These are phyloP conservation scores for Erynnis tages DNA, from an alignment of 2,888 invertebrate genomes.

Conservation along the genomic window DNA sequence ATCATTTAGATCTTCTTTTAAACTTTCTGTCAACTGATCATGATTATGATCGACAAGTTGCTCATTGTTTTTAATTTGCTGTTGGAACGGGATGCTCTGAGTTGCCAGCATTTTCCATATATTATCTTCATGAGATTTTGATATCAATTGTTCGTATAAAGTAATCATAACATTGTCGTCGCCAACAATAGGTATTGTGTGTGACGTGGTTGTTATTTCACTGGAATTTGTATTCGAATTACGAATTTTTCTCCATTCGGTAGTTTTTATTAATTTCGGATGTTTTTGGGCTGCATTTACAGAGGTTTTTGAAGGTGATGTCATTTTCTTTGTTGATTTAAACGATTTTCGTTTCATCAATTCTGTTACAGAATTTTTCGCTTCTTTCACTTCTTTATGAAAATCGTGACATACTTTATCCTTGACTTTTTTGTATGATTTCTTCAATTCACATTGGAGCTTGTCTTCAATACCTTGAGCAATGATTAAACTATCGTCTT, in stretches of 20 bases:
- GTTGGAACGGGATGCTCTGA: conserved; percentile 27
- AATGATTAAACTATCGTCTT: conserved; percentile 39
- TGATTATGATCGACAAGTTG: conserved; percentile 40
- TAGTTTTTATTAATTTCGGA: no score
- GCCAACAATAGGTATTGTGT: conserved; percentile 32
- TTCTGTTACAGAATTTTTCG: conserved; percentile 35
- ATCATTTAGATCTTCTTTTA: conserved; percentile 36
- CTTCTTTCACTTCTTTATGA: conserved; percentile 38
- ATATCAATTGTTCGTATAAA: conserved; percentile 50
- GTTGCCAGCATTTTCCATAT: conserved; percentile 43
- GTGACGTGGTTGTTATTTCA: conserved; percentile 10
- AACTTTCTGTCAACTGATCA: no score
- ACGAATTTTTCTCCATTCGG: conserved; percentile 16
- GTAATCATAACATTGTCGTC: conserved; percentile 54
- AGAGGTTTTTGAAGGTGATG: neutral
- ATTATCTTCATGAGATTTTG: conserved; percentile 50
- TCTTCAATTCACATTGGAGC: conserved; percentile 48
- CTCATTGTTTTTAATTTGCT: conserved; percentile 21
- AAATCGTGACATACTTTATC: conserved; percentile 43
- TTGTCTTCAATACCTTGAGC: conserved; percentile 45
- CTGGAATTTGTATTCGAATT: conserved; percentile 14
- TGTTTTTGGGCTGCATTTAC: no score
- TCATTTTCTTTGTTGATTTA: neutral
- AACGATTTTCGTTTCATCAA: conserved; percentile 14
- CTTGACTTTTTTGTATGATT: conserved; percentile 47